Conservation (phyloP, 2,888 invertebrate species). For the Lycocerus yunnanus region DNA sequence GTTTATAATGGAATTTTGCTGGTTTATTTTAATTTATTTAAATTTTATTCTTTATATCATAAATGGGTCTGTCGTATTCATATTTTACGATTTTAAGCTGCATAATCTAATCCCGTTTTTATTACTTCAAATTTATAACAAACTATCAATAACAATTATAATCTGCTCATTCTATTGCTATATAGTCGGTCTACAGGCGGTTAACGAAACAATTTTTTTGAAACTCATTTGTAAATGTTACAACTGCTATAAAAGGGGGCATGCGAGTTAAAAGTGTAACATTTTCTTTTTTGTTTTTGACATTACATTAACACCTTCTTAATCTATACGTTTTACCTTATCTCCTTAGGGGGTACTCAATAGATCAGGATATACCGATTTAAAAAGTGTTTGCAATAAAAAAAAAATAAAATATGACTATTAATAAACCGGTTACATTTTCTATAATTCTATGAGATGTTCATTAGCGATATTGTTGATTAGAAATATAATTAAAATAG, state of each 20-base stretch:
- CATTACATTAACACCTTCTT: neutral
- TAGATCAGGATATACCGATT: neutral
- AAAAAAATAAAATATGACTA: neutral
- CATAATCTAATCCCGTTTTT: neutral
- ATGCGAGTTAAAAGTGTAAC: neutral
- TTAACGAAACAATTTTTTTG: neutral
- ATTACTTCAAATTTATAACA: neutral
- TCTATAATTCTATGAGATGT: neutral
- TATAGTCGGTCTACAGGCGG: neutral
- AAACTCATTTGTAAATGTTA: neutral
- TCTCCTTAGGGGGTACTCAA: neutral
- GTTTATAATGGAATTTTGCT: neutral
- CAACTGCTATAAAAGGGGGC: neutral
- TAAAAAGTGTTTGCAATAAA: neutral
- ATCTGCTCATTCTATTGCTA: neutral
- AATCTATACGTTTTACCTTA: neutral
- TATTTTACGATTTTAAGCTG: neutral
- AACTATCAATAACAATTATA: neutral
- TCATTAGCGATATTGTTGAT: neutral
- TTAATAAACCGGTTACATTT: neutral
- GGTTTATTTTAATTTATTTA: neutral
- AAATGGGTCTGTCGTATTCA: neutral
- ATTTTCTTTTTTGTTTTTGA: neutral
- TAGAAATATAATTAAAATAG: neutral
- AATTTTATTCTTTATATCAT: neutral